These are phyloP conservation scores for Mythimna vitellina DNA, from an alignment of 2,888 invertebrate species.

Conservation along the genomic window DNA sequence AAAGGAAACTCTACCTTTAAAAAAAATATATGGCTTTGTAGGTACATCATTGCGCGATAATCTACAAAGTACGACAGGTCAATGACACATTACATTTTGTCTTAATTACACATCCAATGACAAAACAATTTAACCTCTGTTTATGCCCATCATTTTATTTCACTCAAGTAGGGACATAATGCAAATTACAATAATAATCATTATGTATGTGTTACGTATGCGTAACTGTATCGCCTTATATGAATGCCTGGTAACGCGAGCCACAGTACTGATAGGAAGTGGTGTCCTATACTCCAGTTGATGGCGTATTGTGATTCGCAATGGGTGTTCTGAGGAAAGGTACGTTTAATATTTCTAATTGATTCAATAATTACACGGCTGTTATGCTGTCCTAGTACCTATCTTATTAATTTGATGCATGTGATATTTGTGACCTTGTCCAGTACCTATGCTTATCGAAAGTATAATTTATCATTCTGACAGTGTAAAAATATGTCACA, in stretches of 20 bases:
- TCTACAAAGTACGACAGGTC: conserved; percentile 34
- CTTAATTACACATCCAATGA: conserved; percentile 54
- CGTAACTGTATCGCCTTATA: conserved; percentile 85
- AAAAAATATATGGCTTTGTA: not conserved
- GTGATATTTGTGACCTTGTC: conserved; percentile 54
- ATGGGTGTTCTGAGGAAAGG: conserved; percentile 78
- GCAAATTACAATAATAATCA: conserved; percentile 79
- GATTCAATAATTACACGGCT: conserved; percentile 23
- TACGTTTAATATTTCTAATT: conserved; percentile 55
- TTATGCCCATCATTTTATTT: conserved; percentile 53
- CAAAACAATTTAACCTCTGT: conserved; percentile 49
- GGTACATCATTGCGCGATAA: not conserved
- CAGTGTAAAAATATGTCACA: conserved; percentile 28
- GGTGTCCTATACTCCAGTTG: conserved; percentile 69
- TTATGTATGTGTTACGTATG: conserved; percentile 81
- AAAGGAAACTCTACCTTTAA: not conserved
- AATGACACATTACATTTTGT: conserved; percentile 42
- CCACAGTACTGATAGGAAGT: conserved; percentile 74
- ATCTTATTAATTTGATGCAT: conserved; percentile 28
- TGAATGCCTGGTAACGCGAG: conserved; percentile 69
- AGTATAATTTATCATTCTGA: conserved; percentile 31
- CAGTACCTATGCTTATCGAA: conserved; percentile 41
- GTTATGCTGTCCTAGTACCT: conserved; percentile 49
- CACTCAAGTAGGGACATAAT: conserved; percentile 62
- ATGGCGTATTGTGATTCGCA: conserved; percentile 65